Base-by-base conservation (phyloP, 2,888 invertebrate genomes). In the Drosophila anomelani region DNA sequence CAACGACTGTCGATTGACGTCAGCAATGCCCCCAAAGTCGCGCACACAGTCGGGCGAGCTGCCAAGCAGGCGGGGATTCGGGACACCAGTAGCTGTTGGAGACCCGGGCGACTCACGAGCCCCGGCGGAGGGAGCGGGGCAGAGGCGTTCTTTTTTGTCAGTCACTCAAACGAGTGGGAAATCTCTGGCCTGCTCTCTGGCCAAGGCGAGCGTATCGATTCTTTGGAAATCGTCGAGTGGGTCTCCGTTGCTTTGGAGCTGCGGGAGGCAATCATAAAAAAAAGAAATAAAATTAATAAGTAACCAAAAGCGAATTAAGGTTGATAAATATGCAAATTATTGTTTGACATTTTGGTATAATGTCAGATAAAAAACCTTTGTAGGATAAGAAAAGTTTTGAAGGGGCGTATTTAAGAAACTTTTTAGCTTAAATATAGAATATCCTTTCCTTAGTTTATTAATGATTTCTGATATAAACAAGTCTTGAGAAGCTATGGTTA, bases 11-110 rank as follows among this genome's bases (percentile, higher is more conserved):
- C 90, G 61, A 91, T 91, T 91, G 91, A 92, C 91, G 91, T 91
- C 91, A 91, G 91, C 91, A 92, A 89, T 92, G 91, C 92, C 92
- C 91, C 92, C 91, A 91, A 91, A 88, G 90, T 81, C 78, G 62
- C 76, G 56, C 58, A 72, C 88, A 72, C 70, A 75, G 73, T 75
- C 88, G 80, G 82, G 88, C 84, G 84, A 82, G 83, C 59, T 89
- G 84, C 89, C 89, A 87, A 81, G 64, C 77, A 76, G 78, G 78
- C 84, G 68, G 68, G 64, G 67, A 66, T 67, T 51, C 7, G 55
- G 68, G 68, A 68, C 68, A 68, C 68, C 34, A 71, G 34, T 56
- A 29, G 71, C 59, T 41, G 57, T 34, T 47, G 70, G 71, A 41
- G 47, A 39, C 67, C 69, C n/a, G 62, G 46, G 39, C 46, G 70